phyloP scores from a whole-genome alignment of 2,888 invertebrate genomes.

The Thymelicus lineola region DNA sequence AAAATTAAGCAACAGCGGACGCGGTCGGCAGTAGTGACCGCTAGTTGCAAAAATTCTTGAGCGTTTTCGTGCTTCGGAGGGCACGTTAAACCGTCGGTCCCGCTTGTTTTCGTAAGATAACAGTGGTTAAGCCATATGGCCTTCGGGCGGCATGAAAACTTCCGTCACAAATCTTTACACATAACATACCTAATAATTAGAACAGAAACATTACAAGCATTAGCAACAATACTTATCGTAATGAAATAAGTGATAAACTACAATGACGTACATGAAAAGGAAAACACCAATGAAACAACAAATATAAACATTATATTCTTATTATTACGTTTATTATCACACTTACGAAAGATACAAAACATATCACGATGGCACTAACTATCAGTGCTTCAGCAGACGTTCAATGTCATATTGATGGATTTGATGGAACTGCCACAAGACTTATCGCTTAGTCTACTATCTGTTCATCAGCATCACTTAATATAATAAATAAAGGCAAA shows the following conservation, averaged over 20 bases:
- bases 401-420: conserved; percentile 56
- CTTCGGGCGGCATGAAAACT: no score
- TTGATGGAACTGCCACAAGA: conserved; percentile 47
- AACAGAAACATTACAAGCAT: no score
- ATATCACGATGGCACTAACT: conserved; percentile 84
- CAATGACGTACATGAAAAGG: neutral
- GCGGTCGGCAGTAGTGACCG: no score
- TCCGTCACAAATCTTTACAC: no score
- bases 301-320: conserved; percentile 57
- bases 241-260: no score
- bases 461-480: conserved; percentile 46
- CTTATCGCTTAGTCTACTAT: conserved; percentile 46
- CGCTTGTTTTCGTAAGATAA: no score
- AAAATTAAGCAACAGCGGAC: no score
- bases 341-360: conserved; percentile 83
- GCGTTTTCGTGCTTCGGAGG: no score
- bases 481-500: conserved; percentile 54
- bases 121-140: no score
- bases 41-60: no score
- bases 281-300: conserved; percentile 51
- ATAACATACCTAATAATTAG: no score
- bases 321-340: conserved; percentile 82
- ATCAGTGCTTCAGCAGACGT: conserved; percentile 79
- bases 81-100: no score
- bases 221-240: neutral